A percentile compares a stretch with the other conserved stretches of the same genome.
Evolutionary conservation across 2,888 invertebrate species (phyloP).

Genomic region (Crepidodera aurea): DNA sequence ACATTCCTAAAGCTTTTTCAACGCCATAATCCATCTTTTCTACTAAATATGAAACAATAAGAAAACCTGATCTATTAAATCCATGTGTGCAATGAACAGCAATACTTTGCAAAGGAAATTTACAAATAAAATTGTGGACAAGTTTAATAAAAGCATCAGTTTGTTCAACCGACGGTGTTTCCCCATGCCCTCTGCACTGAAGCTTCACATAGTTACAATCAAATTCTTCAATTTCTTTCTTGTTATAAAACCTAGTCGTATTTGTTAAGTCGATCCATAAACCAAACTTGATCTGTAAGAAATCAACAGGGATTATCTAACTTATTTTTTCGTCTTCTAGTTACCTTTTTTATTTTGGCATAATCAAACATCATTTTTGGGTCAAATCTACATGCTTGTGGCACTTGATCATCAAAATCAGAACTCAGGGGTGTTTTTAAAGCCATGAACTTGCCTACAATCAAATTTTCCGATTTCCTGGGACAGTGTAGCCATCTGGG

Average conservation of each 20-base stretch:
- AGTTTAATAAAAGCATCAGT: slow-evolving; percentile 82
- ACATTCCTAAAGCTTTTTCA: slow-evolving; percentile 82
- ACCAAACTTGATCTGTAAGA: slow-evolving; percentile 80
- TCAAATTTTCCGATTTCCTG: slow-evolving; percentile 75
- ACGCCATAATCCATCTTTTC: slow-evolving; percentile 84
- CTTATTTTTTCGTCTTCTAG: neutral
- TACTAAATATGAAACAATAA: slow-evolving; percentile 91
- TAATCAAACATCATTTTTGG: slow-evolving; percentile 87
- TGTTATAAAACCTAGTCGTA: slow-evolving; percentile 91
- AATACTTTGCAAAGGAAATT: slow-evolving; percentile 80
- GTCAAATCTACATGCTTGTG: slow-evolving; percentile 82
- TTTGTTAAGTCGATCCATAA: slow-evolving; percentile 98
- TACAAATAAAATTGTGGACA: slow-evolving; percentile 79
- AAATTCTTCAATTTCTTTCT: slow-evolving; percentile 75
- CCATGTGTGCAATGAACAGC: slow-evolving; percentile 98
- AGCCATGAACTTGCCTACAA: slow-evolving; percentile 87
- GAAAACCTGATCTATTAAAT: slow-evolving; percentile 97
- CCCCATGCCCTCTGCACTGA: slow-evolving; percentile 90
- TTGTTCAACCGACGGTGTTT: slow-evolving; percentile 88
- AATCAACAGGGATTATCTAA: neutral
- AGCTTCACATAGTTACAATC: slow-evolving; percentile 88
- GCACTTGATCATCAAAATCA: slow-evolving; percentile 84
- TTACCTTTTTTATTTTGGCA: slow-evolving; percentile 79
- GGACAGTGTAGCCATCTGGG: slow-evolving; percentile 90
- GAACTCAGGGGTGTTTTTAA: slow-evolving; percentile 92